phyloP scores from a whole-genome alignment of 2,888 invertebrate species.

The Biston betularia region DNA sequence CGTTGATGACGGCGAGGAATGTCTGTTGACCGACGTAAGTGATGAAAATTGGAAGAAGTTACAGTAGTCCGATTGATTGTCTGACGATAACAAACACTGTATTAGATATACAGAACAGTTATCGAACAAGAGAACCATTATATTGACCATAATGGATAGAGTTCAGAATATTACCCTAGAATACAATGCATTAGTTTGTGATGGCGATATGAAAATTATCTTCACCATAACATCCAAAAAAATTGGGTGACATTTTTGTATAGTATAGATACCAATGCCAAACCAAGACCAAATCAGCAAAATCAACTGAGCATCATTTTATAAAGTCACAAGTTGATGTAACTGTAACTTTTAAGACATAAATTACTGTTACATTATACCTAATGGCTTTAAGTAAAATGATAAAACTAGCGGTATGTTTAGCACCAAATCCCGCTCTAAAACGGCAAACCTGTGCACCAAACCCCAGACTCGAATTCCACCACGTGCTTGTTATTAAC shows the following conservation, averaged over 20 bases:
- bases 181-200: neutral
- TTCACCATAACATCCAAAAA: conserved; percentile 19
- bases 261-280: neutral
- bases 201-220: conserved; percentile 18
- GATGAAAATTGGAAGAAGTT: conserved; percentile 40
- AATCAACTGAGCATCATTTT: neutral
- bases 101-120: conserved; percentile 44
- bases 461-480: conserved; percentile 43
- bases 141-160: conserved; percentile 55
- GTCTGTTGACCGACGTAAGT: conserved; percentile 95
- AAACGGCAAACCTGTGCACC: conserved; percentile 55
- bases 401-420: conserved; percentile 2
- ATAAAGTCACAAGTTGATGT: conserved; percentile 11
- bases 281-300: conserved; percentile 1
- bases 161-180: conserved; percentile 4
- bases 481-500: conserved; percentile 51
- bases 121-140: conserved; percentile 51
- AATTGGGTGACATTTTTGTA: conserved; percentile 14
- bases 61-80: conserved; percentile 45
- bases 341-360: conserved; percentile 36
- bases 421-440: conserved; percentile 14
- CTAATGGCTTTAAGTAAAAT: conserved; percentile 15
- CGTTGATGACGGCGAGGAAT: conserved; percentile 98
- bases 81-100: conserved; percentile 45
- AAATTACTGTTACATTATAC: conserved; percentile 27